Evolutionary conservation across 2,113 vertebrate genomes (phyloP).

Genomic region (Psilopogon haemacephalus): DNA sequence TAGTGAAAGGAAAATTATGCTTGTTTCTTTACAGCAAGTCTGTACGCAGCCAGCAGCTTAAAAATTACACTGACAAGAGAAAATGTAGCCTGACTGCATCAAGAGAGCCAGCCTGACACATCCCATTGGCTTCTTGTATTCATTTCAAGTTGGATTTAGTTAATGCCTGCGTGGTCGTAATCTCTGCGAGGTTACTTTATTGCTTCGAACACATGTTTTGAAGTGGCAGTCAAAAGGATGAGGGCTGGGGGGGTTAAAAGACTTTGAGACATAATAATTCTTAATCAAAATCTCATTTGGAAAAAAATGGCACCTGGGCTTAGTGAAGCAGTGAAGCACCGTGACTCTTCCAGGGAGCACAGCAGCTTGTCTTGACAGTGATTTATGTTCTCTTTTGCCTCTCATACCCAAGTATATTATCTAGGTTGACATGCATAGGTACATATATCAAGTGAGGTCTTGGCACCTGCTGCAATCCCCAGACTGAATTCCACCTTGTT

Average conservation of each 20-base stretch:
- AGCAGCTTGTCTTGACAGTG: constrained; percentile 70
- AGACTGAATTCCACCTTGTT: constrained; percentile 45
- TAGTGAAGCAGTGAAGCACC: constrained; percentile 17
- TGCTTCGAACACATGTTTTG: constrained; percentile 46
- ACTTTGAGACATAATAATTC: constrained; percentile 63
- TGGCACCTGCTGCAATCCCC: constrained; percentile 26
- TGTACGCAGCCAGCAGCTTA: background rate
- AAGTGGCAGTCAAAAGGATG: constrained; percentile 54
- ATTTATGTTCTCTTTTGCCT: constrained; percentile 73
- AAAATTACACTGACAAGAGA: constrained; percentile 5
- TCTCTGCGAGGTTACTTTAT: constrained; percentile 39
- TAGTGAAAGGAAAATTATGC: background rate
- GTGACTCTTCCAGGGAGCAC: constrained; percentile 52
- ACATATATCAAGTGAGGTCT: constrained; percentile 73
- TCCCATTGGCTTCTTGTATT: background rate
- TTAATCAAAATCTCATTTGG: constrained; percentile 73
- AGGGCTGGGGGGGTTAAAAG: constrained; percentile 33
- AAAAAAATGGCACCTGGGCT: constrained; percentile 43
- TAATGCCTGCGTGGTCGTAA: background rate
- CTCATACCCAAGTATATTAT: constrained; percentile 68
- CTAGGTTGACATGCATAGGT: constrained; percentile 66
- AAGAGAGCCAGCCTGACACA: constrained; percentile 11
- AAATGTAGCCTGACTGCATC: background rate
- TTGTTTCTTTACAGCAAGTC: constrained; percentile 3
- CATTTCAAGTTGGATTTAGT: constrained; percentile 37